A percentile compares a stretch with the other conserved stretches of the same genome.
These are phyloP conservation scores for Drosophila novamexicana DNA, from an alignment of 1,140 invertebrate species.

Conservation along the genomic window DNA sequence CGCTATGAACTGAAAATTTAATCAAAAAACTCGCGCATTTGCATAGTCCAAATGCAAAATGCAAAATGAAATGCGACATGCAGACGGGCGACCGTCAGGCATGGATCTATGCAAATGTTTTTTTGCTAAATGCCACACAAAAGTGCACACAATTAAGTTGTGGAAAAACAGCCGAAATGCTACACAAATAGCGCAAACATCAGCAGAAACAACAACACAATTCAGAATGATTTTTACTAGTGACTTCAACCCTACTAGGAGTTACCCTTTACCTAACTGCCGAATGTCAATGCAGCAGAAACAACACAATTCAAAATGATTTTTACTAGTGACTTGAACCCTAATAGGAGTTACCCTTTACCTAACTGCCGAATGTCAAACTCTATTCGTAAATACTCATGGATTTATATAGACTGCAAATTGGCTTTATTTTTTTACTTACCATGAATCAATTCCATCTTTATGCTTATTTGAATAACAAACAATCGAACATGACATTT, in stretches of 20 bases:
- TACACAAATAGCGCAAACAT: slow-evolving; percentile 29
- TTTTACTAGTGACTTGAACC: too few species aligned
- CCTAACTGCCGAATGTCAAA: not conserved
- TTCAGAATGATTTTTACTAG: too few species aligned
- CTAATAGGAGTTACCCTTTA: not conserved
- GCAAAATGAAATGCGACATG: slow-evolving; percentile 16
- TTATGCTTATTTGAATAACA: too few species aligned
- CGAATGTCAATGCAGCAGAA: not conserved
- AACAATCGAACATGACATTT: too few species aligned
- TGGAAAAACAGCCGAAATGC: slow-evolving; percentile 47
- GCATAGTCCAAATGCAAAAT: slow-evolving; percentile 44
- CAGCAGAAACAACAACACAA: slow-evolving; percentile 1
- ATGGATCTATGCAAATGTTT: slow-evolving; percentile 54
- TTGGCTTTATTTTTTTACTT: too few species aligned
- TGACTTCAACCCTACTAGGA: not conserved
- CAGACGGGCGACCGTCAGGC: slow-evolving; percentile 4
- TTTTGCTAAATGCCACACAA: slow-evolving; percentile 56
- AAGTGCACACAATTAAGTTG: slow-evolving; percentile 65
- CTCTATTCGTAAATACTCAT: too few species aligned
- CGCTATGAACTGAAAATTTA: slow-evolving; percentile 74
- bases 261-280: not conserved
- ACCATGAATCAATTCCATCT: too few species aligned
- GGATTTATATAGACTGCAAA: too few species aligned
- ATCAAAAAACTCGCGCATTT: slow-evolving; percentile 53
- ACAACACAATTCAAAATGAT: not conserved